Evolutionary conservation across 2,113 vertebrate species (phyloP), one percentile per base, ranked within the genome.

Genomic region (Gnathonemus echidnorhynchus): DNA sequence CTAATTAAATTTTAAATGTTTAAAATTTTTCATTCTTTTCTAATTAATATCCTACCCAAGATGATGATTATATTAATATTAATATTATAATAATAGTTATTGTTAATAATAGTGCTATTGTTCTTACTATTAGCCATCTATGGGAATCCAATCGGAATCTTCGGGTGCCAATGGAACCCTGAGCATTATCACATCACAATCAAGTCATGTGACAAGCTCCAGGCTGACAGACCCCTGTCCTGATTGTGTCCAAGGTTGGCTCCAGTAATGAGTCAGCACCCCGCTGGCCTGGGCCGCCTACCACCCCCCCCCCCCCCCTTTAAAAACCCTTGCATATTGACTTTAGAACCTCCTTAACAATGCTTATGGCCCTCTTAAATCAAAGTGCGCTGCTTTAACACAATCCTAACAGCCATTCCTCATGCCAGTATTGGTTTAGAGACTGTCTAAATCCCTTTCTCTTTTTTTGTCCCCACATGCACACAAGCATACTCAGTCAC

Each of bases 291-390:
- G 9, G 8, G 45, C 45, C 13, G 17, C 2, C 31, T 46, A 24
- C 7, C 17, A 1, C 35, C 39, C 42, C 35, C 1, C 17, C 35
- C 1, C 15, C 50, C 15, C 4, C 50, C 42, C 35, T 85, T 48
- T 85, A 21, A 85, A 85, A 46, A 46, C 42, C 83, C 83, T 85
- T 48, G 45, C 83, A 85, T 85, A 85, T 85, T 46, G 83, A 85
- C 83, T 85, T 85, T 85, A 45, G 45, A 48, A 48, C 83, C 83
- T 48, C 45, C 46, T 85, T 85, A 85, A 85, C 39, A 85, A 48
- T 46, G 83, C 83, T 48, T 48, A 85, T 85, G 83, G 83, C 83
- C 21, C 42, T 46, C 83, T 85, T 85, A 85, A 46, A 85, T 85
- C 45, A 48, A 46, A 85, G 83, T 85, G 15, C 1, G 35, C 77